Evolutionary conservation across 1,140 invertebrate species (phyloP).

Genomic region (Liolophura sinensis): DNA sequence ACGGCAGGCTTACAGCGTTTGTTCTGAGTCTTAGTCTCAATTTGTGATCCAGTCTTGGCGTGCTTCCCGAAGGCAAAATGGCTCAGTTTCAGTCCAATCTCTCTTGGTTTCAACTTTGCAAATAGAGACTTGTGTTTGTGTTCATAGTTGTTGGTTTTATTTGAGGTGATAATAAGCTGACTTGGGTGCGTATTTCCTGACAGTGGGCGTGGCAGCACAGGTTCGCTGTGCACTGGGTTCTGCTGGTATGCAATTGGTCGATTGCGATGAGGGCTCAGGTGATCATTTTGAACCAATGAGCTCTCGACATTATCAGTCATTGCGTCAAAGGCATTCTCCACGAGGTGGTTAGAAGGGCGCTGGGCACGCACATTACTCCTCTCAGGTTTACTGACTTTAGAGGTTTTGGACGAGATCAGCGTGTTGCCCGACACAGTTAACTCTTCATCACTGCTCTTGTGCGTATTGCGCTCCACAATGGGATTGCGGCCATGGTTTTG

Average conservation of each 20-base stretch:
- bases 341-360: conserved; percentile 61
- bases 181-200: conserved; percentile 7
- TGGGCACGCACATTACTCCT: not conserved
- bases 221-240: conserved; percentile 69
- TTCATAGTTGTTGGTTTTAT: conserved; percentile 6
- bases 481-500: conserved; percentile 88
- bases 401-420: conserved; percentile 64
- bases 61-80: conserved; percentile 13
- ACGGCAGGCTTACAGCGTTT: conserved; percentile 4
- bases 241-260: conserved; percentile 75
- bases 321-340: conserved; percentile 53
- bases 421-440: conserved; percentile 65
- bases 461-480: conserved; percentile 80
- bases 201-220: conserved; percentile 40
- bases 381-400: not conserved
- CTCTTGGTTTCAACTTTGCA: conserved; percentile 34
- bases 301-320: conserved; percentile 52
- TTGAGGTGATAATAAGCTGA: not conserved
- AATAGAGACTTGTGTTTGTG: conserved; percentile 29
- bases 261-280: conserved; percentile 47
- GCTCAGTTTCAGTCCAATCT: conserved; percentile 24
- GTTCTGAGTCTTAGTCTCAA: conserved; percentile 17
- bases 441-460: conserved; percentile 63
- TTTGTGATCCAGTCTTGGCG: conserved; percentile 10
- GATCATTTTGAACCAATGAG: conserved; percentile 62